Conservation (phyloP, 2,888 invertebrate genomes). For the Pandemis cinnamomeana region DNA sequence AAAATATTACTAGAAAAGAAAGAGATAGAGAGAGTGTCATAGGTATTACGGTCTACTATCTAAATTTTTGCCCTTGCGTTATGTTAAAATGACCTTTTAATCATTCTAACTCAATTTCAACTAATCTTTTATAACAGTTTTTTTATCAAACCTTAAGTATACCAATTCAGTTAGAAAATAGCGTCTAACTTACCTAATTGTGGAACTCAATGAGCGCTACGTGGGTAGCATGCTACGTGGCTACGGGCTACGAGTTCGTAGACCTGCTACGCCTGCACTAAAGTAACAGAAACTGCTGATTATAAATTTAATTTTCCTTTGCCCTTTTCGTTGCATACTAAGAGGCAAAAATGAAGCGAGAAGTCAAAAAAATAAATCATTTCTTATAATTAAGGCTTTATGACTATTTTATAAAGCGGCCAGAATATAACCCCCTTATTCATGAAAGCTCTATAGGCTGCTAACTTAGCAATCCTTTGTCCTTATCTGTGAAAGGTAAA, state of each 20-base stretch:
- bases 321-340: neutral
- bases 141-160: neutral
- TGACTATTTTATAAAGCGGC: too few species aligned
- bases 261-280: constrained; percentile 20
- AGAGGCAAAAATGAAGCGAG: neutral
- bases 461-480: too few species aligned
- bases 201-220: constrained; percentile 24
- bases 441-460: too few species aligned
- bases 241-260: constrained; percentile 25
- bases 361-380: too few species aligned
- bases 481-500: too few species aligned
- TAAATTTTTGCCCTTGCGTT: too few species aligned
- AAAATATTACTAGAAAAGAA: too few species aligned
- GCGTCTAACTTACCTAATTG: constrained; percentile 15
- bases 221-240: constrained; percentile 21
- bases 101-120: neutral
- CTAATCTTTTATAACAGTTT: neutral
- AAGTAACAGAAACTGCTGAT: constrained; percentile 13
- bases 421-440: too few species aligned
- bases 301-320: constrained; percentile 24
- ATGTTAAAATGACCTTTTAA: neutral
- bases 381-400: too few species aligned
- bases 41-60: too few species aligned
- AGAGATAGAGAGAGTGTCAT: too few species aligned
- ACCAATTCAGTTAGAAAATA: constrained; percentile 9